A percentile compares a stretch with the other conserved stretches of the same genome.
phyloP scores from a whole-genome alignment of 2,797 vertebrate species.

The Leptatherina wallacei region DNA sequence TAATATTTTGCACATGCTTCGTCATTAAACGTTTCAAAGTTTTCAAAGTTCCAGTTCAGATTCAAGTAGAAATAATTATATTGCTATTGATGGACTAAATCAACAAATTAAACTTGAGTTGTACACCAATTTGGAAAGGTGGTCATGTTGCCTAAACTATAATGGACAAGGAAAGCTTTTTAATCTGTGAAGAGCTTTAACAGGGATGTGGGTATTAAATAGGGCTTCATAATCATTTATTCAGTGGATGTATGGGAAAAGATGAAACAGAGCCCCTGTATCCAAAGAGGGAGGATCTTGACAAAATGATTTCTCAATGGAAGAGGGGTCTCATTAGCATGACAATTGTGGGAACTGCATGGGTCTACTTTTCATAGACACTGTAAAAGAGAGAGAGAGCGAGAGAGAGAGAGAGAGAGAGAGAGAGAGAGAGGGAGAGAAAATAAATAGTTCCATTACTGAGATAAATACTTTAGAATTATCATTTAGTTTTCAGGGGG shows the following conservation, averaged over 20 bases:
- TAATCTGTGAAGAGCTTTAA: conserved; percentile 68
- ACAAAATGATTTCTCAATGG: conserved; percentile 88
- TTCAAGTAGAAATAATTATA: background rate
- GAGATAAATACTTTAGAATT: conserved; percentile 32
- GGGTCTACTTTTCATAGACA: conserved; percentile 81
- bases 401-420: conserved; percentile 35
- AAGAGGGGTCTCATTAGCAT: conserved; percentile 85
- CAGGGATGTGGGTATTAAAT: conserved; percentile 73
- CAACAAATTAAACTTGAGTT: background rate
- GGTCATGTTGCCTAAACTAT: background rate
- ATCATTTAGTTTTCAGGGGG: conserved; percentile 25
- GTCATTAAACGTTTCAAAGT: background rate
- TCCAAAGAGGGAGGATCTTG: conserved; percentile 80
- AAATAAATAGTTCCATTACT: conserved; percentile 55
- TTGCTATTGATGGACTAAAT: background rate
- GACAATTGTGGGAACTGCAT: conserved; percentile 87
- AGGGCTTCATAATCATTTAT: conserved; percentile 80
- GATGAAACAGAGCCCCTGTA: conserved; percentile 73
- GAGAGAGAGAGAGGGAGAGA: conserved; percentile 31
- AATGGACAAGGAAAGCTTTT: conserved; percentile 37
- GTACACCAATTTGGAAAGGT: conserved; percentile 15
- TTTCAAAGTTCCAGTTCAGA: background rate
- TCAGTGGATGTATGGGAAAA: conserved; percentile 82
- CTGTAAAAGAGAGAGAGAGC: conserved; percentile 70
- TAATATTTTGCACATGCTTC: background rate